Conservation (phyloP, 2,113 vertebrate genomes). For the Gnathonemus echidnorhynchus region DNA sequence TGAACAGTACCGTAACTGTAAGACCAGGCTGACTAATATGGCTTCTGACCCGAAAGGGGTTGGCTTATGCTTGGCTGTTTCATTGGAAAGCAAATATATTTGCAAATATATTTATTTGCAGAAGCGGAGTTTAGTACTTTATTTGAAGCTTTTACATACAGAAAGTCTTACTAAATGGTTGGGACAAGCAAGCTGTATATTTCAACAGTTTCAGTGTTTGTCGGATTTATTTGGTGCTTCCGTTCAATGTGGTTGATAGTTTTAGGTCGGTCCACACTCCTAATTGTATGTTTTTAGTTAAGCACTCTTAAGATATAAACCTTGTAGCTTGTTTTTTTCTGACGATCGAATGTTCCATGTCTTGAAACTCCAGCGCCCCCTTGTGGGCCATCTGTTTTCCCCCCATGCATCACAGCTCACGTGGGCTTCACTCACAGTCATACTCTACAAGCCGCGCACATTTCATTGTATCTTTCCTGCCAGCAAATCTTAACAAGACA, state of each 20-base stretch:
- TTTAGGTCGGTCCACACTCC: not conserved
- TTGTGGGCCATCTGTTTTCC: not conserved
- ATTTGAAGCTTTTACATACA: not conserved
- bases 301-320: not conserved
- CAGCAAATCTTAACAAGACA: not conserved
- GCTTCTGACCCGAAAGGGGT: not conserved
- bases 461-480: not conserved
- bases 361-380: not conserved
- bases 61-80: not conserved
- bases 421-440: not conserved
- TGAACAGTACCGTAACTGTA: not conserved
- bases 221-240: not conserved
- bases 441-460: not conserved
- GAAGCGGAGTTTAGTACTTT: not conserved
- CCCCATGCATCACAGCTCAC: not conserved
- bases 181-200: not conserved
- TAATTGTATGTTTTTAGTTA: not conserved
- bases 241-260: not conserved
- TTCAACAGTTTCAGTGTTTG: not conserved
- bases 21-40: not conserved
- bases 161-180: not conserved
- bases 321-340: not conserved
- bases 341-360: not conserved
- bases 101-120: not conserved
- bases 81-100: not conserved